A percentile compares a stretch with the other conserved stretches of the same genome.
These are phyloP conservation scores for Steinernema feltiae DNA, from an alignment of 1,140 invertebrate species.

Conservation along the genomic window DNA sequence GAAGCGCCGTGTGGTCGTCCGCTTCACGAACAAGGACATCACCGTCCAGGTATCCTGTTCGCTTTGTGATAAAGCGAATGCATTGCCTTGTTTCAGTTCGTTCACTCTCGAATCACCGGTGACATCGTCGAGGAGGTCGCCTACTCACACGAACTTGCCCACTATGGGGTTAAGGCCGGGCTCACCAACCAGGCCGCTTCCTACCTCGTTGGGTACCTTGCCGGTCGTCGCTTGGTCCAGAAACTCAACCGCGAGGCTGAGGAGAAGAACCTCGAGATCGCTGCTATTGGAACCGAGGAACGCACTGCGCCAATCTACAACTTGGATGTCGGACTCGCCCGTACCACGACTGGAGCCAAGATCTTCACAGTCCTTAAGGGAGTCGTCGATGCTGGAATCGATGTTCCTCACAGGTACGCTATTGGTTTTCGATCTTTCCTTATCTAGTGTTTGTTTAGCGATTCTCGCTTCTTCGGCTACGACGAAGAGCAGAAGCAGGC, in stretches of 20 bases:
- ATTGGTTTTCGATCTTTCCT: background rate
- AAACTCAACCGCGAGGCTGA: conserved; percentile 80
- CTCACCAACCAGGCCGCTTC: conserved; percentile 98
- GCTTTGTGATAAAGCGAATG: too few species aligned
- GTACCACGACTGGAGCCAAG: conserved; percentile 91
- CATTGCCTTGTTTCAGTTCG: too few species aligned
- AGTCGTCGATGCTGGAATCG: conserved; percentile 93
- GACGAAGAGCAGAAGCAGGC: conserved; percentile 84
- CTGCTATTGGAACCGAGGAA: conserved; percentile 91
- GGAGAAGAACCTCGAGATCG: conserved; percentile 79
- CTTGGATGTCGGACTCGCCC: conserved; percentile 90
- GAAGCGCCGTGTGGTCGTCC: conserved; percentile 95
- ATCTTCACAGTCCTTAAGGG: conserved; percentile 98
- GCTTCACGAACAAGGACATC: conserved; percentile 94
- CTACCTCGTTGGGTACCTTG: conserved; percentile 96
- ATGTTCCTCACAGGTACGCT: conserved; percentile 83
- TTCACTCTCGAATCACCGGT: conserved; percentile 91
- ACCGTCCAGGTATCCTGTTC: conserved; percentile 91
- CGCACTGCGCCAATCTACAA: too few species aligned
- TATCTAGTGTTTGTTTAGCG: conserved; percentile 63
- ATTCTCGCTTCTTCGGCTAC: conserved; percentile 94
- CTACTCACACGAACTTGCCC: conserved; percentile 91
- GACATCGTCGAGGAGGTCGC: conserved; percentile 92
- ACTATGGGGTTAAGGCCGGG: conserved; percentile 88
- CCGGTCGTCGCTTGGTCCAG: conserved; percentile 85